Conservation (phyloP, 1,140 invertebrate species). For the Solenopsis fugax region DNA sequence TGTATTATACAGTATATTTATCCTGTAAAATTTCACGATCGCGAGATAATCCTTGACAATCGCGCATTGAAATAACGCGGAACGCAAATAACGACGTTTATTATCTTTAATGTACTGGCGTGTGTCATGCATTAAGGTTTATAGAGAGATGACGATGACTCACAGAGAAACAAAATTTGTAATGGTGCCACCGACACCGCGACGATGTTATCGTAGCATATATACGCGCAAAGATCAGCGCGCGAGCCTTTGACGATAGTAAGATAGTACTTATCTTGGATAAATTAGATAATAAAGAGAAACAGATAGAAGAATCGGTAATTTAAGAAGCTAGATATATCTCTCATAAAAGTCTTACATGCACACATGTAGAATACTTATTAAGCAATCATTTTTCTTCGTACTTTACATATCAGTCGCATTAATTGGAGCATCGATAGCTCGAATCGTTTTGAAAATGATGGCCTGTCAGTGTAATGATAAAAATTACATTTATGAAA, state of each 20-base stretch:
- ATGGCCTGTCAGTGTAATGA: neutral
- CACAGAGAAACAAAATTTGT: conserved; percentile 55
- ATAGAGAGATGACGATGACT: conserved; percentile 51
- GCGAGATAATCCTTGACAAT: neutral
- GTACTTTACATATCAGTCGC: neutral
- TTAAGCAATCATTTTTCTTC: neutral
- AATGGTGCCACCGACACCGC: conserved; percentile 14
- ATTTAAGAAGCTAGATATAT: neutral
- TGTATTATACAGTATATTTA: neutral
- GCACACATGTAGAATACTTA: neutral
- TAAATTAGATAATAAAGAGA: neutral
- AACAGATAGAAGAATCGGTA: neutral
- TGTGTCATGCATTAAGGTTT: conserved; percentile 18
- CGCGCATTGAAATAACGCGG: neutral
- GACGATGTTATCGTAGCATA: neutral
- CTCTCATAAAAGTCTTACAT: neutral
- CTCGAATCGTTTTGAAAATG: neutral
- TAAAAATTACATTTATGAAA: conserved; percentile 1
- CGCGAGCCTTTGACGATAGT: neutral
- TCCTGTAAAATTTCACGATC: neutral
- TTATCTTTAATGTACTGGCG: conserved; percentile 28
- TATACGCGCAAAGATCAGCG: neutral
- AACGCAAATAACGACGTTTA: conserved; percentile 21
- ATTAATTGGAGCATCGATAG: neutral
- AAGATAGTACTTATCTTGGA: conserved; percentile 8